Evolutionary conservation across 2,888 invertebrate genomes (phyloP), one percentile per base, ranked within the genome.

Genomic region (Stictocephala bisonia): DNA sequence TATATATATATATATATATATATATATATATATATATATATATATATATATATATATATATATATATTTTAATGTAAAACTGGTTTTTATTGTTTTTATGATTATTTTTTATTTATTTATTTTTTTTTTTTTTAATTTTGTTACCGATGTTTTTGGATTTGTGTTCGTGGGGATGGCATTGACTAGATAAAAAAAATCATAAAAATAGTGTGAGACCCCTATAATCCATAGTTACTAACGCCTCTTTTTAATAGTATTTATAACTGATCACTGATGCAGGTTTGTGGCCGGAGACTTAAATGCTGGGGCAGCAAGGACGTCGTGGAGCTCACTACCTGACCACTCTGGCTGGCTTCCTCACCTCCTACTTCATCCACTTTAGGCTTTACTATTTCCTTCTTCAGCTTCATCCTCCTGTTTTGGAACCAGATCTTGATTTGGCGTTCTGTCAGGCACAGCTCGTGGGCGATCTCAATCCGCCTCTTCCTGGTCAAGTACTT

Each of bases 351-450:
- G n/a, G 24, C n/a, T 20, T 68, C 68, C 2, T 68, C 68, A 4
- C 9, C 68, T 7, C 53, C 66, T 2, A 41, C n/a, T 41, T 41
- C 50, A 13, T 72, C 94, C 94, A 95, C 95, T 89, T 97, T 97
- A 93, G 95, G 95, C 89, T 97, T 97, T 86, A 56, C 58, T 26
- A 97, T 96, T 86, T 97, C 97, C 87, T 97, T 97, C 90, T 97
- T 97, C 95, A 95, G 95, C 86, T 97, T 97, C 97, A 97, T 97
- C 83, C 97, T 97, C 97, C 80, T 96, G 95, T 97, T 97, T 85
- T 97, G 97, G 87, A 97, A 96, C 95, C 95, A 95, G 85, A 96
- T 96, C 87, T 96, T 96, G 83, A 96, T 97, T 88, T 97, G 97
- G 82, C 97, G 88, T 86, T 97, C 97, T 80, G 97, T 96, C 83